These are phyloP conservation scores for Magallana ariakensis DNA, from an alignment of 1,140 invertebrate genomes.

Conservation along the genomic window DNA sequence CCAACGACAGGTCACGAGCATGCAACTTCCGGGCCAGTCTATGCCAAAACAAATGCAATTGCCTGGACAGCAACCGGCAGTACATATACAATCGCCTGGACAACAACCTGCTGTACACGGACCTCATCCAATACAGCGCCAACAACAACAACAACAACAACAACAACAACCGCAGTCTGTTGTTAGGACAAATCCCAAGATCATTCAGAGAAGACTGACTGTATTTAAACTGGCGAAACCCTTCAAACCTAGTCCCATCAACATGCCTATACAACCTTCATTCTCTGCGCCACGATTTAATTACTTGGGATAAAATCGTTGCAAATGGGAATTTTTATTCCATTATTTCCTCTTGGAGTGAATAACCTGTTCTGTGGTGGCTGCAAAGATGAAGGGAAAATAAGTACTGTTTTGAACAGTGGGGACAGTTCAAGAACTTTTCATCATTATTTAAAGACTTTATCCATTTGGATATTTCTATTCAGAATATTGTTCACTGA, in stretches of 20 bases:
- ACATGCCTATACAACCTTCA: background rate
- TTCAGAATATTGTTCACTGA: background rate
- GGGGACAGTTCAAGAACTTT: background rate
- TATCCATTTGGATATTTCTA: background rate
- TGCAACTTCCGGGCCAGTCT: background rate
- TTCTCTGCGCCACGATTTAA: background rate
- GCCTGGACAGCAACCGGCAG: background rate
- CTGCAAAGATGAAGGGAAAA: background rate
- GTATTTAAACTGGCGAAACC: slow-evolving; percentile 10
- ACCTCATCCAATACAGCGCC: background rate
- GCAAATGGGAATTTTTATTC: background rate
- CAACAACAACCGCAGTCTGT: background rate
- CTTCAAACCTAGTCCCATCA: background rate
- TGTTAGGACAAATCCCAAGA: background rate
- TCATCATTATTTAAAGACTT: background rate
- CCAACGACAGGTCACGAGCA: background rate
- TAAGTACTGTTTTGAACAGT: background rate
- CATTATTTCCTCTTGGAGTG: background rate
- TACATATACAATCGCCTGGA: background rate
- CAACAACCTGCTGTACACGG: background rate
- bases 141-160: no score
- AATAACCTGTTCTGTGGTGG: background rate
- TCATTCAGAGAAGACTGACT: slow-evolving; percentile 9
- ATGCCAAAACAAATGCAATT: slow-evolving; percentile 19
- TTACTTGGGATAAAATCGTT: background rate